Evolutionary conservation across 2,113 vertebrate genomes (phyloP).

Genomic region (Numida meleagris): DNA sequence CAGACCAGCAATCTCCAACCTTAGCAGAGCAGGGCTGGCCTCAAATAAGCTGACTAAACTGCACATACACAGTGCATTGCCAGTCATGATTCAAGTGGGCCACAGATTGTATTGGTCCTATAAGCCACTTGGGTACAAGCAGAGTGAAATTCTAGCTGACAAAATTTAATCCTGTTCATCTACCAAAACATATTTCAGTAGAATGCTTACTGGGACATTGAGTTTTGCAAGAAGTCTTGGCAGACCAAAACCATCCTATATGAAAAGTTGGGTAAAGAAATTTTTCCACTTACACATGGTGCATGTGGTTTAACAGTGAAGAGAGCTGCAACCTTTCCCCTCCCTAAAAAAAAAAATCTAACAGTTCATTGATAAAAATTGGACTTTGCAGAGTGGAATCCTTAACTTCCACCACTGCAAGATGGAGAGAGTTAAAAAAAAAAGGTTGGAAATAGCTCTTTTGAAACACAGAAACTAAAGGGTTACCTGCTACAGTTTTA

Average conservation of each 20-base stretch:
- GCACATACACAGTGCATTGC: constrained; percentile 43
- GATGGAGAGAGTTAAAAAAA: constrained; percentile 66
- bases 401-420: constrained; percentile 74
- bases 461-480: constrained; percentile 75
- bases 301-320: constrained; percentile 40
- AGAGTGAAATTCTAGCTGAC: constrained; percentile 21
- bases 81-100: constrained; percentile 13
- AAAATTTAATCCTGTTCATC: constrained; percentile 52
- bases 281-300: constrained; percentile 41
- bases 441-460: constrained; percentile 79
- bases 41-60: constrained; percentile 46
- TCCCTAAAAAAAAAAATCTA: constrained; percentile 62
- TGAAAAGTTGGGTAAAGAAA: constrained; percentile 31
- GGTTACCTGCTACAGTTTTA: constrained; percentile 71
- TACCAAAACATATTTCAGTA: constrained; percentile 43
- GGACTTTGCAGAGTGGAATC: constrained; percentile 57
- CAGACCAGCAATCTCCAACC: constrained; percentile 79
- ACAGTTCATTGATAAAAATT: constrained; percentile 38
- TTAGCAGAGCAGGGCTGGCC: constrained; percentile 71
- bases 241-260: constrained; percentile 34
- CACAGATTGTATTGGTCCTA: constrained; percentile 34
- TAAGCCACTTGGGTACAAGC: constrained; percentile 2
- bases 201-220: constrained; percentile 28
- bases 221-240: background rate
- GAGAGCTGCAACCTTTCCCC: constrained; percentile 57